These are phyloP conservation scores for Penaeus indicus DNA, from an alignment of 1,140 invertebrate genomes.

Conservation along the genomic window DNA sequence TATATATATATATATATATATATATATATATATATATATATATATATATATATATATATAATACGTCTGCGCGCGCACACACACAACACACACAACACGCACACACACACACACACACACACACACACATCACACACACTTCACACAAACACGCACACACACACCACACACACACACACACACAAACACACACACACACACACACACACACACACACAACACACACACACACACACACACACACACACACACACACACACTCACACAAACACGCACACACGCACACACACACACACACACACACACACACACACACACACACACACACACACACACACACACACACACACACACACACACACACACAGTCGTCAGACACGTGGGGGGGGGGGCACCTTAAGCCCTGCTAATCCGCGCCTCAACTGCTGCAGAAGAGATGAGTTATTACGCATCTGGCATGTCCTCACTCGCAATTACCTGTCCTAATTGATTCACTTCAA, in stretches of 20 bases:
- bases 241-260: constrained; percentile 8
- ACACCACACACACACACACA: constrained; percentile 12
- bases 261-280: too few species aligned
- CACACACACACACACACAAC: constrained; percentile 8
- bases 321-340: constrained; percentile 8
- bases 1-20: neutral
- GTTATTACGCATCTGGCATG: too few species aligned
- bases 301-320: constrained; percentile 19
- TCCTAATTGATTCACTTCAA: too few species aligned
- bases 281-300: neutral
- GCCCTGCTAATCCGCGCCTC: too few species aligned
- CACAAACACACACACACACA: neutral
- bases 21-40: too few species aligned
- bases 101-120: neutral
- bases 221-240: constrained; percentile 17
- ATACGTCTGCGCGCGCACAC: too few species aligned
- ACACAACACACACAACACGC: neutral
- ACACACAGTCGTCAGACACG: too few species aligned
- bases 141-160: constrained; percentile 20
- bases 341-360: constrained; percentile 27
- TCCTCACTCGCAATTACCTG: too few species aligned
- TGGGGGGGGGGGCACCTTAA: too few species aligned
- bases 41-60: neutral
- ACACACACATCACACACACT: neutral
- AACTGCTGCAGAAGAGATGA: too few species aligned